A percentile compares a stretch with the other conserved stretches of the same genome.
Conservation (phyloP, 1,140 invertebrate species). For the Radopholus similis region DNA sequence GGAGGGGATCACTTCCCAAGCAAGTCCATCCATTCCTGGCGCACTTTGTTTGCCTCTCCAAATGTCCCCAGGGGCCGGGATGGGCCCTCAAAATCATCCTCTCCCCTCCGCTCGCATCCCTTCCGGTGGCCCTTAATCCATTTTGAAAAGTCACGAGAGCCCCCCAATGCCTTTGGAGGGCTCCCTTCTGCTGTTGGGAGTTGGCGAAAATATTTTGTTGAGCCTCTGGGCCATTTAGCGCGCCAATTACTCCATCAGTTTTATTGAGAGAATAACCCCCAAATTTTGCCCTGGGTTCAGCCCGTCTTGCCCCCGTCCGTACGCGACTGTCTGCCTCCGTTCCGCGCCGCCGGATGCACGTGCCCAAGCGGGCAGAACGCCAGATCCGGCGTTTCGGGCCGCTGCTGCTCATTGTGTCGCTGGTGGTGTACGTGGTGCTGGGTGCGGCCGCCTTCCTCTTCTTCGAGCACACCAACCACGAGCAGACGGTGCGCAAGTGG, state of each 20-base stretch:
- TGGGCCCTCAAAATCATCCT: too few species aligned
- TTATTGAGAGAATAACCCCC: too few species aligned
- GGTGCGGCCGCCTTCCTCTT: conserved; percentile 37
- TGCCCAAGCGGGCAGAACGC: background rate
- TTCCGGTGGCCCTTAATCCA: too few species aligned
- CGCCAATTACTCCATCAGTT: background rate
- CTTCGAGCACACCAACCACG: conserved; percentile 33
- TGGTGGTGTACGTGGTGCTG: conserved; percentile 36
- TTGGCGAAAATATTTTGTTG: background rate
- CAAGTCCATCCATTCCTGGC: too few species aligned
- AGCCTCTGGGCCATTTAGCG: background rate
- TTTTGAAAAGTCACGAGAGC: too few species aligned
- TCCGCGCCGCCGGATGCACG: background rate
- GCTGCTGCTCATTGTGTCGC: conserved; percentile 13
- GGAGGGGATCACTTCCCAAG: too few species aligned
- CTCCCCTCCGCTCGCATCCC: too few species aligned
- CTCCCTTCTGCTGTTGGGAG: too few species aligned
- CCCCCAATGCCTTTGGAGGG: too few species aligned
- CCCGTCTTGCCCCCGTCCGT: background rate
- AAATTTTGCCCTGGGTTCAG: background rate
- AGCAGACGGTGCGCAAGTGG: conserved; percentile 24
- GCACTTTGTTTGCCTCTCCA: too few species aligned
- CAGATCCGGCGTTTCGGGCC: conserved; percentile 22
- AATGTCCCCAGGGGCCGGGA: too few species aligned
- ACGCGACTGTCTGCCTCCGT: background rate